Evolutionary conservation across 2,888 invertebrate species (phyloP).

Genomic region (Galerucella pusilla): DNA sequence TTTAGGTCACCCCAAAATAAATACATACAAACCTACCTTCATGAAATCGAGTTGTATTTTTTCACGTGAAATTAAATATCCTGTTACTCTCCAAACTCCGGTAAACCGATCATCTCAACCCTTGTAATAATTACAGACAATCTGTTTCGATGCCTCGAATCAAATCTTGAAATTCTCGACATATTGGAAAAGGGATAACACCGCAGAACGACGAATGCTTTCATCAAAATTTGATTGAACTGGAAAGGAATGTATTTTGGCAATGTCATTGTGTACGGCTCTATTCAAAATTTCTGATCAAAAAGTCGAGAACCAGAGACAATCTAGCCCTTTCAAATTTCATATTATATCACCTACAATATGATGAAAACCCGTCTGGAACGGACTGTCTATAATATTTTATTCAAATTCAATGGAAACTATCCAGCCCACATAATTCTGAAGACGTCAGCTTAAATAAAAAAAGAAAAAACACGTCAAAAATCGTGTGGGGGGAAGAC

Average conservation of each 20-base stretch:
- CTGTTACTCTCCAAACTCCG: not conserved
- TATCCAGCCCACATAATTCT: too few species aligned
- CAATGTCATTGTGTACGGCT: slow-evolving; percentile 45
- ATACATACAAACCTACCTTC: too few species aligned
- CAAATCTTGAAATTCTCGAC: slow-evolving; percentile 23
- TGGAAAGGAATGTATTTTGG: slow-evolving; percentile 39
- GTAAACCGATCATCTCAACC: slow-evolving; percentile 8
- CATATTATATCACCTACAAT: not conserved
- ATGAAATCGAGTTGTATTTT: too few species aligned
- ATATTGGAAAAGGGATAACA: slow-evolving; percentile 14
- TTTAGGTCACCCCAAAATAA: too few species aligned
- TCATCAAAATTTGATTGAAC: slow-evolving; percentile 45
- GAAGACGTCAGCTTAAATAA: too few species aligned
- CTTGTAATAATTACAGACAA: slow-evolving; percentile 22
- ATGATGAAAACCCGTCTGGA: too few species aligned
- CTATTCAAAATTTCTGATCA: not conserved
- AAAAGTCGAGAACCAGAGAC: not conserved
- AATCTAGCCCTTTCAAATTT: not conserved
- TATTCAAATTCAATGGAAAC: too few species aligned
- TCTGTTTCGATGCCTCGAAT: slow-evolving; percentile 12
- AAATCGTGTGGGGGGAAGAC: too few species aligned
- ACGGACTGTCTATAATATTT: too few species aligned
- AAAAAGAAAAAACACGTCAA: too few species aligned
- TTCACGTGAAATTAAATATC: not conserved
- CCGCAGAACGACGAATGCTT: slow-evolving; percentile 31